phyloP scores from a whole-genome alignment of 37 sponge, comb jelly and placozoan species.

The Geodia barretti region DNA sequence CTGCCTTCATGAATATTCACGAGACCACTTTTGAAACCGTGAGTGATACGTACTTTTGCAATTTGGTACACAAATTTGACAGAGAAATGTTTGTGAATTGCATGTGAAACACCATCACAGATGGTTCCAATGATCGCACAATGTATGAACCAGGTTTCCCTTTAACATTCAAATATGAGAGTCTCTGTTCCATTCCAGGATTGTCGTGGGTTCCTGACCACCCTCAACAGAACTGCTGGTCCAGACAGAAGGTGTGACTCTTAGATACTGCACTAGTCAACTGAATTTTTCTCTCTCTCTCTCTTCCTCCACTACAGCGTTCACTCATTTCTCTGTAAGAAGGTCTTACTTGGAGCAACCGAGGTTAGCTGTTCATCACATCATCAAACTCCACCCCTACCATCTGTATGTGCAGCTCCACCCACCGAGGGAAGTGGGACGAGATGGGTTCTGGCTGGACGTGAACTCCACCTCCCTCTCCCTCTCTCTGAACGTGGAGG shows the following conservation, averaged over 20 bases:
- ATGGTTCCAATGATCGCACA: too few relatives aligned
- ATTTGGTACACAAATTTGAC: too few relatives aligned
- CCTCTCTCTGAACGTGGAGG: background rate
- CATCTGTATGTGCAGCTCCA: too few relatives aligned
- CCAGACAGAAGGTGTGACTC: background rate
- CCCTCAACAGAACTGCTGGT: background rate
- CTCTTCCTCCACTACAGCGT: constrained; percentile 8
- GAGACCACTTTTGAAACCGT: background rate
- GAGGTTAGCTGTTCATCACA: background rate
- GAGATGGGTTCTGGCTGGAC: background rate
- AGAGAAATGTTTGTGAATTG: too few relatives aligned
- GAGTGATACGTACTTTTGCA: too few relatives aligned
- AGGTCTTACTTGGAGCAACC: background rate
- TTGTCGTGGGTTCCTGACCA: background rate
- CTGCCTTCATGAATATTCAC: background rate
- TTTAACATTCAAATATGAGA: too few relatives aligned
- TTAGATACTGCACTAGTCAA: too few relatives aligned
- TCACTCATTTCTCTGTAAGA: background rate
- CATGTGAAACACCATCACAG: too few relatives aligned
- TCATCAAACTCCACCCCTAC: too few relatives aligned
- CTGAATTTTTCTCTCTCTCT: constrained; percentile 3
- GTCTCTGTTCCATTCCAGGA: background rate
- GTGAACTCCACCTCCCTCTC: background rate
- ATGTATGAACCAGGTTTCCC: too few relatives aligned
- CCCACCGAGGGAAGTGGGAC: background rate